These are phyloP conservation scores for Orius laevigatus DNA, from an alignment of 1,140 invertebrate species.

Conservation along the genomic window DNA sequence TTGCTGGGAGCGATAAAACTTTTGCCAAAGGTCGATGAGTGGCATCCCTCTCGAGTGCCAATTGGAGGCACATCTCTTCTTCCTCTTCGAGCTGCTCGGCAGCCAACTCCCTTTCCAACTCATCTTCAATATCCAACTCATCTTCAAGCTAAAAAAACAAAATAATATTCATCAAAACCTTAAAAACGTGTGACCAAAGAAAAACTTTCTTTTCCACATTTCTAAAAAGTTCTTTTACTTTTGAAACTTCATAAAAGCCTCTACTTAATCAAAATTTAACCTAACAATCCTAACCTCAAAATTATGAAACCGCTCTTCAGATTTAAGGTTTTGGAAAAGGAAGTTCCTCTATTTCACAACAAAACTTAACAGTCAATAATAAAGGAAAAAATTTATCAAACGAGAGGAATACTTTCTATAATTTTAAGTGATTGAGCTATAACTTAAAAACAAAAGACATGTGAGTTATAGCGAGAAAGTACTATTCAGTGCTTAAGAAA, in stretches of 20 bases:
- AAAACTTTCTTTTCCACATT: neutral
- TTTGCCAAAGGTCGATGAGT: slow-evolving; percentile 34
- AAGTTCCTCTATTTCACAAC: too few relatives aligned
- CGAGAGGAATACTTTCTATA: too few relatives aligned
- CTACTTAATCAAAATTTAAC: neutral
- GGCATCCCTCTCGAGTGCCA: slow-evolving; percentile 29
- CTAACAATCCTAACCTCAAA: neutral
- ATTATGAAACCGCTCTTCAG: slow-evolving; percentile 3
- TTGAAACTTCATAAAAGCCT: neutral
- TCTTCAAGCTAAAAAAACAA: slow-evolving; percentile 57
- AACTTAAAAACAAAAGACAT: too few relatives aligned
- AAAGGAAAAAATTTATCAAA: too few relatives aligned
- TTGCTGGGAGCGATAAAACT: slow-evolving; percentile 39
- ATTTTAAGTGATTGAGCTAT: too few relatives aligned
- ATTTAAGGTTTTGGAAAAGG: too few relatives aligned
- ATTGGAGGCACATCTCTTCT: slow-evolving; percentile 41
- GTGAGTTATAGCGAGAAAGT: too few relatives aligned
- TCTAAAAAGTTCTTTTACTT: too few relatives aligned
- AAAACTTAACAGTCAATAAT: too few relatives aligned
- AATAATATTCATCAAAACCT: neutral
- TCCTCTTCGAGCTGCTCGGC: slow-evolving; percentile 47
- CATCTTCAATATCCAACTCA: slow-evolving; percentile 78
- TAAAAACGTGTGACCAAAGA: neutral
- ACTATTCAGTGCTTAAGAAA: too few relatives aligned
- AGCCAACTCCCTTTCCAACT: slow-evolving; percentile 63